Evolutionary conservation across 2,797 vertebrate genomes (phyloP), one percentile per base, ranked within the genome.

Genomic region (Danio kyathit): DNA sequence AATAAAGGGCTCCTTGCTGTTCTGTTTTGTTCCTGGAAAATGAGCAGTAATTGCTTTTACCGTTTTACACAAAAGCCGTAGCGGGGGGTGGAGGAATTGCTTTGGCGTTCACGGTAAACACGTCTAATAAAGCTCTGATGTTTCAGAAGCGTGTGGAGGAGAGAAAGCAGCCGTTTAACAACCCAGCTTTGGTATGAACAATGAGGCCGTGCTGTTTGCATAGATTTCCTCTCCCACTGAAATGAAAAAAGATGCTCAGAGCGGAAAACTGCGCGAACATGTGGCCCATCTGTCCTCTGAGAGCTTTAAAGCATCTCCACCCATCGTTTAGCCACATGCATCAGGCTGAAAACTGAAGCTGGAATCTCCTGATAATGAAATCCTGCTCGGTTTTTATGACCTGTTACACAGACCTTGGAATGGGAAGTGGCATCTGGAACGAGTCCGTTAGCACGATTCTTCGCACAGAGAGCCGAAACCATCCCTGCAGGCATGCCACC

Each of bases 351-450:
- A 79, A 78, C 48, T 75, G 66, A 61, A 72, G 64, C 66, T 83
- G 76, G 74, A 82, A 75, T 79, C 61, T 82, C 40, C 56, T 71
- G 76, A 83, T 69, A 70, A 61, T 80, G 52, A 82, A 85, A 87
- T 78, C 72, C 75, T 49, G 67, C 65, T 79, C 1, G 49, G 59
- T 79, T 81, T 83, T 83, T 74, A 85, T 77, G 72, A 76, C 81
- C 74, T 40, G 57, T 59, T 46, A 43, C 79, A 75, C 14, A 44
- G 51, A 80, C 73, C 51, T 67, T 59, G 76, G 61, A 74, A 76
- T 56, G 49, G 65, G 73, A 61, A 80, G 70, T 40, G 65, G 61
- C 44, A 70, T 70, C 76, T 61, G 73, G 74, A 74, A 76, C 64
- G 29, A 76, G 44, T 81, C 78, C 52, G 60, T 85, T 79, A 85